Evolutionary conservation across 2,113 vertebrate genomes (phyloP).

Genomic region (Phalacrocorax pelagicus): DNA sequence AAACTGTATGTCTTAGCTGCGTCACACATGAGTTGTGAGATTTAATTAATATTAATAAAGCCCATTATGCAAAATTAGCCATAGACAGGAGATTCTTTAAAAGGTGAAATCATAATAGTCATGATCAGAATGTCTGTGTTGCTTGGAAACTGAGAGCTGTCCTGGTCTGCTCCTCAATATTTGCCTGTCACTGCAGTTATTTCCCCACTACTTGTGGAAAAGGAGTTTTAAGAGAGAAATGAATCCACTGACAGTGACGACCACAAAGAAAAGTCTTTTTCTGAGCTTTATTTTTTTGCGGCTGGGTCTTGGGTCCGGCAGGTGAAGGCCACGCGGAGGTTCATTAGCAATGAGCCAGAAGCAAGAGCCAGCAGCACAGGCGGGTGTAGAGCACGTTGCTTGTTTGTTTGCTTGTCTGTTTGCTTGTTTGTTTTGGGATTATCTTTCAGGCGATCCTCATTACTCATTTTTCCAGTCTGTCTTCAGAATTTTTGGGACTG

Average conservation of each 20-base stretch:
- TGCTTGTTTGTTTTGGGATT: not conserved
- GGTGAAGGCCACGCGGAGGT: fast-evolving
- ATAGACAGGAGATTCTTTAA: not conserved
- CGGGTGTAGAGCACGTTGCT: fast-evolving
- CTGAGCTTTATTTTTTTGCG: not conserved
- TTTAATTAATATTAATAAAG: not conserved
- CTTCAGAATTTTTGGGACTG: not conserved
- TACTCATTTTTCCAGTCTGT: not conserved
- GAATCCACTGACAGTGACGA: fast-evolving
- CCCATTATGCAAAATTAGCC: conserved; percentile 13
- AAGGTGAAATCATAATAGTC: conserved; percentile 49
- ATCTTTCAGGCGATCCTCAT: not conserved
- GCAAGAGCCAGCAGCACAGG: not conserved
- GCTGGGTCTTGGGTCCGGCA: not conserved
- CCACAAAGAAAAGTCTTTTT: not conserved
- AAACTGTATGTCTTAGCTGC: not conserved
- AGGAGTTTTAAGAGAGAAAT: not conserved
- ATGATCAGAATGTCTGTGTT: conserved; percentile 24
- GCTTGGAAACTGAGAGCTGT: conserved; percentile 41
- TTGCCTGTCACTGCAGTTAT: conserved; percentile 10
- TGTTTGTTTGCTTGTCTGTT: not conserved
- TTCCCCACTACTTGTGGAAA: not conserved
- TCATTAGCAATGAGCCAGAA: not conserved
- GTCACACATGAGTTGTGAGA: not conserved
- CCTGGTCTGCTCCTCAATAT: conserved; percentile 21